Evolutionary conservation across 2,888 invertebrate genomes (phyloP).

Genomic region (Drosophila pullipes): DNA sequence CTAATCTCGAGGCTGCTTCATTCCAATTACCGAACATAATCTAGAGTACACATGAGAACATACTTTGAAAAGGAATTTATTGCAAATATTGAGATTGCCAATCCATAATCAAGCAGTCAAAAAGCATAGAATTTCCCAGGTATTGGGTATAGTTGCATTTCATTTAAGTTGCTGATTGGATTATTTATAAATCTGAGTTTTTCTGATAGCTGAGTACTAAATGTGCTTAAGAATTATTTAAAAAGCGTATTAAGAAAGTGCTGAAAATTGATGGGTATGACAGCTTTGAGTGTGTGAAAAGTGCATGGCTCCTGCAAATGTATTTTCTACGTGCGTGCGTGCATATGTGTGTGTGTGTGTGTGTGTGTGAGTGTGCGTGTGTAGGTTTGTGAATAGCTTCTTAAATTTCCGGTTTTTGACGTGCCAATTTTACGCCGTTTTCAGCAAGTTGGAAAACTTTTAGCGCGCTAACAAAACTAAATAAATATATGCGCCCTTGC

Average conservation of each 20-base stretch:
- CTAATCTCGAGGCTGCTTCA: not conserved
- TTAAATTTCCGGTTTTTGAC: conserved; percentile 75
- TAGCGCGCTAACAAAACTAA: conserved; percentile 69
- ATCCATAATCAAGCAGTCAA: not conserved
- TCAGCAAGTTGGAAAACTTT: conserved; percentile 58
- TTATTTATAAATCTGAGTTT: not conserved
- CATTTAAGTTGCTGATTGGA: not conserved
- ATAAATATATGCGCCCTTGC: conserved; percentile 68
- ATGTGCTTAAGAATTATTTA: conserved; percentile 19
- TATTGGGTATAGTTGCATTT: not conserved
- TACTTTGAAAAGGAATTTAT: not conserved
- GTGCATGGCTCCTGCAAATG: not conserved
- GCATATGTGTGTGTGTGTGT: conserved; percentile 6
- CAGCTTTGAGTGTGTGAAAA: conserved; percentile 13
- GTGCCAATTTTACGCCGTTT: conserved; percentile 73
- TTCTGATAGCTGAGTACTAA: conserved; percentile 17
- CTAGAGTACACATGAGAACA: too few relatives aligned
- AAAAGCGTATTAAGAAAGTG: conserved; percentile 2
- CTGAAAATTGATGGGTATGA: not conserved
- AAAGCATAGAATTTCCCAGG: not conserved
- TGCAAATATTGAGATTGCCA: not conserved
- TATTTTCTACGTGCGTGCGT: not conserved
- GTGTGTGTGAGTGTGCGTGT: not conserved
- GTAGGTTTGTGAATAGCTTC: conserved; percentile 32
- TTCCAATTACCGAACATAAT: not conserved